These are phyloP conservation scores for Cinclus cinclus DNA, from an alignment of 2,113 vertebrate genomes.

Conservation along the genomic window DNA sequence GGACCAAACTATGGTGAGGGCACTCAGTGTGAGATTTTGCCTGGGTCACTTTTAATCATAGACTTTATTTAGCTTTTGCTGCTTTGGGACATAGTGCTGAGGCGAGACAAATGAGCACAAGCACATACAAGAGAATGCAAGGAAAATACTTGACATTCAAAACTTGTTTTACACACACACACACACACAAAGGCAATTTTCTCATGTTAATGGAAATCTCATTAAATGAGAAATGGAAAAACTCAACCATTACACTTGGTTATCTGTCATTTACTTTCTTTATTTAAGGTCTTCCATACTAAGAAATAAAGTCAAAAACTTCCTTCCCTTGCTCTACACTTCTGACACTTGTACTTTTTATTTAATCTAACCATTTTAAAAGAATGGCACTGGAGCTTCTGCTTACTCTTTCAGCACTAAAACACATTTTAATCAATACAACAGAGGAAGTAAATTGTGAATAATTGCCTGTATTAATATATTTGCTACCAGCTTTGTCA, in stretches of 20 bases:
- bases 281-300: not conserved
- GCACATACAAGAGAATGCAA: not conserved
- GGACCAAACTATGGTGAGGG: accelerated
- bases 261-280: not conserved
- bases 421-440: not conserved
- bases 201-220: not conserved
- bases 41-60: not conserved
- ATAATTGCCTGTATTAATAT: not conserved
- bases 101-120: not conserved
- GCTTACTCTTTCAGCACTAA: not conserved
- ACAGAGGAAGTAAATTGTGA: not conserved
- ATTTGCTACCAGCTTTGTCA: not conserved
- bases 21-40: accelerated
- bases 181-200: not conserved
- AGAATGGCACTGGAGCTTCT: not conserved
- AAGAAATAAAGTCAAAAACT: not conserved
- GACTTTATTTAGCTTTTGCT: not conserved
- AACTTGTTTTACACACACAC: not conserved
- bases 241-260: not conserved
- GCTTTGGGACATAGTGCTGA: not conserved
- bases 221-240: not conserved
- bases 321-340: not conserved
- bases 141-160: not conserved
- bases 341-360: not conserved
- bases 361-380: not conserved